phyloP scores from a whole-genome alignment of 2,113 vertebrate species.

The Lamprotornis superbus region DNA sequence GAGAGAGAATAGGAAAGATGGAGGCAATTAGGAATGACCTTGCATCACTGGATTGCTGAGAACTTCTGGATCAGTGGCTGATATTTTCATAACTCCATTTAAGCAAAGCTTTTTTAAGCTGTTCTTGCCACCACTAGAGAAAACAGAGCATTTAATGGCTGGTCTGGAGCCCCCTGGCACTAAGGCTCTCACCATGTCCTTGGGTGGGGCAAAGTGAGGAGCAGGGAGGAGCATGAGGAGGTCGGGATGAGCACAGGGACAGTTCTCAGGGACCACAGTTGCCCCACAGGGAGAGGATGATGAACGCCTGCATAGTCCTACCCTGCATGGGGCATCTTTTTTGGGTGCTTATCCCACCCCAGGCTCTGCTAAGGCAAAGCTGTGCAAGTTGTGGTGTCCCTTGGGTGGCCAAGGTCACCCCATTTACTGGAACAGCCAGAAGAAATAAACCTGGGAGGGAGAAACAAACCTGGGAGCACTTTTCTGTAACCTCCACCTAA shows the following conservation, averaged over 20 bases:
- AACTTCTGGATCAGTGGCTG: slow-evolving; percentile 78
- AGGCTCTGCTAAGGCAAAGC: neutral
- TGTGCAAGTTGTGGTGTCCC: neutral
- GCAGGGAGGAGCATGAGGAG: fast-evolving
- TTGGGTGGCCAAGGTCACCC: neutral
- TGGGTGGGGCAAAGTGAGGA: neutral
- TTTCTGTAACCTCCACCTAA: slow-evolving; percentile 58
- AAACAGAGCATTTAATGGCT: neutral
- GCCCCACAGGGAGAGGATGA: neutral
- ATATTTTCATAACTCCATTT: slow-evolving; percentile 72
- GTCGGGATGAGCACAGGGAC: neutral
- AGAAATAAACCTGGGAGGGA: slow-evolving; percentile 41
- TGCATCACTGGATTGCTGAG: slow-evolving; percentile 66
- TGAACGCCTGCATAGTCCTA: neutral
- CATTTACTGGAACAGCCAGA: slow-evolving; percentile 1
- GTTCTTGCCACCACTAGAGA: slow-evolving; percentile 45
- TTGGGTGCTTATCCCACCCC: neutral
- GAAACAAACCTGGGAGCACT: neutral
- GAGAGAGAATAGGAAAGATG: slow-evolving; percentile 76
- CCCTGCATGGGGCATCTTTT: fast-evolving
- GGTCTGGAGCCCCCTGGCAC: neutral
- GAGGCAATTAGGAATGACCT: slow-evolving; percentile 78
- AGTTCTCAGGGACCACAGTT: neutral
- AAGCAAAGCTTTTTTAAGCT: slow-evolving; percentile 53
- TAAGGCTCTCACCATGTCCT: neutral